Conservation (phyloP, 2,113 vertebrate species). For the Athene cunicularia region DNA sequence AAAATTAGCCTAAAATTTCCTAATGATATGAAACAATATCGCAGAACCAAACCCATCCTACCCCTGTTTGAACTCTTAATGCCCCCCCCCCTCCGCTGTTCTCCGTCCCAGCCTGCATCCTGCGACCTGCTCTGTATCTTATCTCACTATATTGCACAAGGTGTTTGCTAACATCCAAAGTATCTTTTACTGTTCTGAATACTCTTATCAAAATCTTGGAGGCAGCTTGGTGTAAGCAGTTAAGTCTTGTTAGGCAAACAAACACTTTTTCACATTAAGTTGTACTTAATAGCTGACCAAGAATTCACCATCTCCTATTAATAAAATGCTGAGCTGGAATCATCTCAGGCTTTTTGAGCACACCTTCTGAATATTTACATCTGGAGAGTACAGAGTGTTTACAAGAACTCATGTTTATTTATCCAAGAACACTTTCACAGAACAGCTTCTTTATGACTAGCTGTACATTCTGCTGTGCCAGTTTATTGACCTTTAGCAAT, state of each 20-base stretch:
- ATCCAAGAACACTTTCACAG: slow-evolving; percentile 46
- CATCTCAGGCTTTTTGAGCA: slow-evolving; percentile 33
- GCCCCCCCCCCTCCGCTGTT: accelerated
- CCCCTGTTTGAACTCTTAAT: background rate
- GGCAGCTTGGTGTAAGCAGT: slow-evolving; percentile 56
- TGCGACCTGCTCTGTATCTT: background rate
- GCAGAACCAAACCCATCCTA: background rate
- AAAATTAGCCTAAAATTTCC: background rate
- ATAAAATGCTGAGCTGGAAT: slow-evolving; percentile 52
- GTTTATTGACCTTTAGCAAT: slow-evolving; percentile 38
- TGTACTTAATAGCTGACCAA: slow-evolving; percentile 33
- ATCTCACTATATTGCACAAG: slow-evolving; percentile 66
- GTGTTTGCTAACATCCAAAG: slow-evolving; percentile 71
- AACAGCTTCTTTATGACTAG: slow-evolving; percentile 51
- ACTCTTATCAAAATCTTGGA: slow-evolving; percentile 69
- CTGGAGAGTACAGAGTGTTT: slow-evolving; percentile 60
- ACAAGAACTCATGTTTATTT: slow-evolving; percentile 57
- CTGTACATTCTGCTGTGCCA: slow-evolving; percentile 21
- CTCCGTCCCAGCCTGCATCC: background rate
- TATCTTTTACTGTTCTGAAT: slow-evolving; percentile 56
- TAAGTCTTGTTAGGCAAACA: slow-evolving; percentile 56
- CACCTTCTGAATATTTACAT: slow-evolving; percentile 64
- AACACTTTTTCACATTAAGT: slow-evolving; percentile 16
- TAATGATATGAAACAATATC: background rate
- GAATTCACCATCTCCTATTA: slow-evolving; percentile 48